Evolutionary conservation across 1,140 invertebrate species (phyloP).

Genomic region (Philopotamus ludificatus): DNA sequence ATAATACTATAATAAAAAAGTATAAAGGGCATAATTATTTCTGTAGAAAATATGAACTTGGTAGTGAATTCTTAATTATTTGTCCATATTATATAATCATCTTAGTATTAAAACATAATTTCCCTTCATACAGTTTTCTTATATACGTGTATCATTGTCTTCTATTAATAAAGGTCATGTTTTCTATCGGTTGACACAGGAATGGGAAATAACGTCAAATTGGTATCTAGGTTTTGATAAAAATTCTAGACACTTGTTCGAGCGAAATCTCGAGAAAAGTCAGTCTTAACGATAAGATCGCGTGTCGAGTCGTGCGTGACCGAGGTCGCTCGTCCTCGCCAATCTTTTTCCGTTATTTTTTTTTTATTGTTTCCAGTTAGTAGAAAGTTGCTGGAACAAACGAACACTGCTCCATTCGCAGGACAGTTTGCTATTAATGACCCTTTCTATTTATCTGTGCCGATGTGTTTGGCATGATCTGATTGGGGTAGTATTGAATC

Average conservation of each 20-base stretch:
- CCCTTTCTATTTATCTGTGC: background rate
- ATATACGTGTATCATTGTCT: no score
- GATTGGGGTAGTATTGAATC: background rate
- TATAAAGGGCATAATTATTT: no score
- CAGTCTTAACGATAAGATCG: constrained; percentile 13
- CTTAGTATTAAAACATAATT: no score
- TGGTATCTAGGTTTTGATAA: no score
- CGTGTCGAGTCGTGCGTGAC: constrained; percentile 9
- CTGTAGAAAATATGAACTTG: no score
- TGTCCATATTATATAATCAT: no score
- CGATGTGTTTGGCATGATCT: background rate
- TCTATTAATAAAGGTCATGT: no score
- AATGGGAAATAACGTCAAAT: no score
- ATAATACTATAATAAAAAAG: no score
- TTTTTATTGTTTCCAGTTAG: constrained; percentile 7
- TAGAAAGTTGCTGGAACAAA: background rate
- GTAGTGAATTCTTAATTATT: no score
- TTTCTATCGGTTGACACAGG: no score
- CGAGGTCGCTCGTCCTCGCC: background rate
- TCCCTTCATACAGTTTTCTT: no score
- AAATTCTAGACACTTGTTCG: background rate
- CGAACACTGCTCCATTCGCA: background rate
- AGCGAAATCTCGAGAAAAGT: background rate
- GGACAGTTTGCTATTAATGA: background rate
- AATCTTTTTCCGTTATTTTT: background rate